Conservation (phyloP, 2,113 vertebrate genomes). For the Pampusana beccarii region DNA sequence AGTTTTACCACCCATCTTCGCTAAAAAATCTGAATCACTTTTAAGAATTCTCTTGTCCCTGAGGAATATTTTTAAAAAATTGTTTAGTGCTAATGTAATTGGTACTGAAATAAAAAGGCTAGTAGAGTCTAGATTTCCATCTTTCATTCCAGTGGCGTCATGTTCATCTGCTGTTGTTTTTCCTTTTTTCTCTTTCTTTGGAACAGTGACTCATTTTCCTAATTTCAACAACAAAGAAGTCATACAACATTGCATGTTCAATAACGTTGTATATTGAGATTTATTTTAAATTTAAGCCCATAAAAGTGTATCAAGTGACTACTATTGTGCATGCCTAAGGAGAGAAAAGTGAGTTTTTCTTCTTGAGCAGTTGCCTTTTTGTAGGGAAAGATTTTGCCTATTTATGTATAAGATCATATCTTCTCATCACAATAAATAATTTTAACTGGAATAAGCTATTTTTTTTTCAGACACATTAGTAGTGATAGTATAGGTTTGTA, state of each 20-base stretch:
- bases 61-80: neutral
- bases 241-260: neutral
- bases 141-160: neutral
- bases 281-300: neutral
- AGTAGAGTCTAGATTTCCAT: neutral
- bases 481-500: neutral
- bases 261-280: neutral
- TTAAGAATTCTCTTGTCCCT: neutral
- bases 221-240: neutral
- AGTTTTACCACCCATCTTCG: neutral
- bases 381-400: neutral
- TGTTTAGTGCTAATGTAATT: neutral
- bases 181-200: neutral
- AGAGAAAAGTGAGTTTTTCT: neutral
- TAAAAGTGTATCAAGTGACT: neutral
- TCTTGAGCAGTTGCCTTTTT: neutral
- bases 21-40: neutral
- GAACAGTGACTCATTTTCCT: neutral
- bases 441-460: neutral
- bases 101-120: neutral
- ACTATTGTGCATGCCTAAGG: neutral
- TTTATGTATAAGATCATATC: neutral
- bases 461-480: neutral
- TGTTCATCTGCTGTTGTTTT: neutral
- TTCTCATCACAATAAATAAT: neutral